Evolutionary conservation across 2,113 vertebrate species (phyloP), one percentile per base, ranked within the genome.

Genomic region (Amphilophus citrinellus): DNA sequence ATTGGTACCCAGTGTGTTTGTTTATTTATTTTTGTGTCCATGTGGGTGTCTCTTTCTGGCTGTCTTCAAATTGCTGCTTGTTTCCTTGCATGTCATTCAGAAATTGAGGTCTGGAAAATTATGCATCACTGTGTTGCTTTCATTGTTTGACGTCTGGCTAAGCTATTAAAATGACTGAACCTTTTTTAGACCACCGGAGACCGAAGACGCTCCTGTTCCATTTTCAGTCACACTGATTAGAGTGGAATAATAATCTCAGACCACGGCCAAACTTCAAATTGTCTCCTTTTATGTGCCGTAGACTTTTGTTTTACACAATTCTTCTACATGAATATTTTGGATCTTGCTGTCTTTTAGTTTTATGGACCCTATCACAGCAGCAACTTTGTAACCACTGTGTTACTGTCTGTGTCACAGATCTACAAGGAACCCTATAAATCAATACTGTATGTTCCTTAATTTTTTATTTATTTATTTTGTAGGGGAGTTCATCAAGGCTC

Each of bases 401-500:
- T 11, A 15, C 59, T 61, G 20, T 10, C 10, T 75, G 17, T 63
- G 39, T 59, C 24, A n/a, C n/a, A 30, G 39, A 79, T 5, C 20
- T 4, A 44, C 14, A 4, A 37, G 17, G 10, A 53, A 24, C 59
- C 7, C 1, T 30, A 62, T 30, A 32, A 20, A 13, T 6, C 18
- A 50, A 35, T 50, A 11, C 10, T 20, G 47, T 35, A 13, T 50
- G 13, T 78, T 58, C 11, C 22, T 39, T 3, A 22, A 22, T 37
- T 10, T 60, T 24, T 4, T 8, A 39, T 9, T 39, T 14, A 6
- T 27, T n/a, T 27, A 39, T 22, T 63, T 42, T 77, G n/a, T 94
- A 99, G 98, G 98, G 0, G 98, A 99, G 92, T 99, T 99, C 92
- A 99, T 99, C 94, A 99, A 99, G 92, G 98, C 98, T 0, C 94